Base-by-base conservation (phyloP, 2,113 vertebrate species). In the Arizona elegans region DNA sequence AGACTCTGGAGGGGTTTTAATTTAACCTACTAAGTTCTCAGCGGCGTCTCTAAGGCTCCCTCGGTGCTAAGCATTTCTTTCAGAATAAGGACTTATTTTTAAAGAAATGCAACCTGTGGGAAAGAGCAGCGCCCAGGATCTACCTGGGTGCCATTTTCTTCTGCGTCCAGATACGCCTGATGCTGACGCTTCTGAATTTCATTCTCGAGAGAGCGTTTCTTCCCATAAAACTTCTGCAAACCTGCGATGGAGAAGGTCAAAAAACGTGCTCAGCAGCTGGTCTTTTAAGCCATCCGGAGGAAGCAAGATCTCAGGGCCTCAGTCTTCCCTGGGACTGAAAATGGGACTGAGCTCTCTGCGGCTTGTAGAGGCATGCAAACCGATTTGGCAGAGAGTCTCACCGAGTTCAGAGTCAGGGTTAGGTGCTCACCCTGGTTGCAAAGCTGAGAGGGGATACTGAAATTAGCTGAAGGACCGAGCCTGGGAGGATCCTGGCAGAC, bases 151-250 rank as follows among this genome's bases (percentile, higher is more conserved):
- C 92, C 95, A 1, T 96, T 88, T 38, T 96, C 98, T 94, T 98
- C 98, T 0, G 87, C 94, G 55, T 94, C 94, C 43, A 97, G 53
- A 55, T 97, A 98, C 29, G 95, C 93, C 92, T 97, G 96, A 26
- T 97, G 98, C 43, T 53, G 96, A 17, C 96, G 96, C 95, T 98
- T 98, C 54, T 95, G 97, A 0, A 97, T 96, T 91, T 10, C 95
- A 90, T 92, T 96, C 96, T 85, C 95, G 1, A 97, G 91, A 0
- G 90, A 55, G 3, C 93, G 91, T 92, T 98, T 98, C 95, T 98
- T 98, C 11, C 98, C 97, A 7, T 99, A 99, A 95, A 98, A 99
- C 53, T 89, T 94, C 95, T 98, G 98, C 86, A 99, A 94, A 75
- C 95, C 98, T 98, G 38, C 55, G 53, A 70, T 10, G 65, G 38